Conservation (phyloP, 2,888 invertebrate species). For the Eupeodes luniger region DNA sequence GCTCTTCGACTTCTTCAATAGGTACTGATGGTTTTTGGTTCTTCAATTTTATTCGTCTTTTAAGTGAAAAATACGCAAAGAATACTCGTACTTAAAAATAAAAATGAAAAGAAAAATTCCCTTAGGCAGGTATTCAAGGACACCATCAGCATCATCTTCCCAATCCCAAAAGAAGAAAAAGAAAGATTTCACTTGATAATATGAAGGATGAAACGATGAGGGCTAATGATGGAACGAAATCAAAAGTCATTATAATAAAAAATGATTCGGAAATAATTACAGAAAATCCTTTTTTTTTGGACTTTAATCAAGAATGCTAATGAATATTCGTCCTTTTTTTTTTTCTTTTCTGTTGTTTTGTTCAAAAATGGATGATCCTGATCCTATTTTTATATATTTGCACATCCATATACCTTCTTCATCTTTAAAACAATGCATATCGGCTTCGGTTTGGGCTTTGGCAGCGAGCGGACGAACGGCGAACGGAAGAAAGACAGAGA, state of each 20-base stretch:
- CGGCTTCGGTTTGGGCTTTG: neutral
- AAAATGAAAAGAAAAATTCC: conserved; percentile 14
- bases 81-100: neutral
- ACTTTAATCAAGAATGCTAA: conserved; percentile 74
- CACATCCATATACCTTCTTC: conserved; percentile 7
- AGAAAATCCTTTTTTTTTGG: conserved; percentile 64
- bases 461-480: neutral
- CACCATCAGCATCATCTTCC: conserved; percentile 16
- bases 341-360: neutral
- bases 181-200: conserved; percentile 8
- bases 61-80: neutral
- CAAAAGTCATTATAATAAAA: conserved; percentile 75
- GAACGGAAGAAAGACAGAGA: too few relatives aligned
- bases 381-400: conserved; percentile 42
- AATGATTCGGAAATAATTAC: conserved; percentile 75
- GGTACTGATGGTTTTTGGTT: neutral
- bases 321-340: conserved; percentile 54
- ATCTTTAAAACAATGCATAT: neutral
- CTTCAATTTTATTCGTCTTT: conserved; percentile 38
- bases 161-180: neutral
- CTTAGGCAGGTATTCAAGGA: conserved; percentile 68
- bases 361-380: conserved; percentile 76
- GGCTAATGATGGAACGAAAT: conserved; percentile 69
- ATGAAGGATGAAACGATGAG: conserved; percentile 24
- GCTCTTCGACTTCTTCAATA: conserved; percentile 20